Base-by-base conservation (phyloP, 2,113 vertebrate genomes). In the Acrocephalus arundinaceus region DNA sequence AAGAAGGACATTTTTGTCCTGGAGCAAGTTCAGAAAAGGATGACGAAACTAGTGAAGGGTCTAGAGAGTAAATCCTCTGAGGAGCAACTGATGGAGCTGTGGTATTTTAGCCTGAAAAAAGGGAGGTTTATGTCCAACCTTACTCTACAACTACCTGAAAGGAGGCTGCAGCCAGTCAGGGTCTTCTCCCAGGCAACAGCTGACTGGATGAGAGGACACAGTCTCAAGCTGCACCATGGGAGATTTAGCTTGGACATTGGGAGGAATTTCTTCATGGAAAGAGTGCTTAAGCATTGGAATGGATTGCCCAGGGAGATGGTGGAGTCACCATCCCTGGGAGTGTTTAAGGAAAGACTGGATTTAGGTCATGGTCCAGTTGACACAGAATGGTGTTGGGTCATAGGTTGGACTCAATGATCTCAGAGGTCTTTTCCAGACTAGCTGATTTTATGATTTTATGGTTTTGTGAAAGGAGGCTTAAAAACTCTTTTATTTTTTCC, bases 381-480 rank as follows among this genome's bases (percentile, higher is more conserved):
- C 23, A 39, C 7, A 54, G 3, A 9, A 13, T 39, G 39, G 10
- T 48, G 8, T 31, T 76, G 0, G 0, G 13, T 59, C 45, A 51
- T 4, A 30, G 30, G 20, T 13, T 15, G 20, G 13, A 41, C 13
- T 35, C 10, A 4, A 9, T 35, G 13, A 78, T 70, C 84, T n/a
- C n/a, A 33, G 55, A 54, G 3, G 10, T 62, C 28, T 39, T 70
- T 78, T 41, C 48, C 20, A 55, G 13, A 19, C 7, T 28, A n/a
- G 13, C 1, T 55, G 24, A 30, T 79, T 37, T 14, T 46, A 3
- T 22, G 28, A 37, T 31, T 45, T 15, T 28, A 7, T 18, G 28
- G 30, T 41, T 58, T 20, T 54, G 27, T n/a, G 20, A 13, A 9
- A 70, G 18, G 17, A 51, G 65, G 4, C 12, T 77, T 85, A 49